Conservation (phyloP, 2,113 vertebrate species). For the Arizona elegans region DNA sequence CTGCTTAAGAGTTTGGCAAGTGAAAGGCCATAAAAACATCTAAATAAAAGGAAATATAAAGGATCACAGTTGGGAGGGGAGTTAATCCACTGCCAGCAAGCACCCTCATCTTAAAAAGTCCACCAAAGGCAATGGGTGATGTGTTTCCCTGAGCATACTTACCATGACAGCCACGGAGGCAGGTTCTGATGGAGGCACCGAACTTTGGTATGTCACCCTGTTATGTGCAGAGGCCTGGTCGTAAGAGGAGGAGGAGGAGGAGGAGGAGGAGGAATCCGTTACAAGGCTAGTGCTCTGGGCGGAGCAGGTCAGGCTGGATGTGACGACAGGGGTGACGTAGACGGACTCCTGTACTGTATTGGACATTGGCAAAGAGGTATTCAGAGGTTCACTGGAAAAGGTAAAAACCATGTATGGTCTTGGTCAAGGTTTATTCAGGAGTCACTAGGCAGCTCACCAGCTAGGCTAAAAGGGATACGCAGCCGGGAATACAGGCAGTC, state of each 20-base stretch:
- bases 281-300: slow-evolving; percentile 66
- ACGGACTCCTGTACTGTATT: slow-evolving; percentile 72
- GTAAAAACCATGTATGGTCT: slow-evolving; percentile 45
- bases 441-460: slow-evolving; percentile 12
- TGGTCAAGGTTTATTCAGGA: slow-evolving; percentile 1
- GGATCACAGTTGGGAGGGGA: background rate
- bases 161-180: slow-evolving; percentile 59
- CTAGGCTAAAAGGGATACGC: background rate
- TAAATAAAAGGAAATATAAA: background rate
- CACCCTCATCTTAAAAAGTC: background rate
- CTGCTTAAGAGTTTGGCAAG: background rate
- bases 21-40: background rate
- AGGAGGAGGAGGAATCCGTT: slow-evolving; percentile 61
- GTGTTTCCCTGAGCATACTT: slow-evolving; percentile 36
- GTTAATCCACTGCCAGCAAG: too few relatives aligned
- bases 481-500: background rate
- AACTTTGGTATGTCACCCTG: slow-evolving; percentile 74
- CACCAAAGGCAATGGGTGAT: too few relatives aligned
- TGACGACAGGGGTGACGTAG: slow-evolving; percentile 67
- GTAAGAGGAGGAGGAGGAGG: slow-evolving; percentile 69
- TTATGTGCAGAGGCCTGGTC: slow-evolving; percentile 72
- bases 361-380: slow-evolving; percentile 75
- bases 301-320: slow-evolving; percentile 71
- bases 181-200: slow-evolving; percentile 58
- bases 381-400: slow-evolving; percentile 75